Evolutionary conservation across 2,888 invertebrate genomes (phyloP).

Genomic region (Cephus rjabovi): DNA sequence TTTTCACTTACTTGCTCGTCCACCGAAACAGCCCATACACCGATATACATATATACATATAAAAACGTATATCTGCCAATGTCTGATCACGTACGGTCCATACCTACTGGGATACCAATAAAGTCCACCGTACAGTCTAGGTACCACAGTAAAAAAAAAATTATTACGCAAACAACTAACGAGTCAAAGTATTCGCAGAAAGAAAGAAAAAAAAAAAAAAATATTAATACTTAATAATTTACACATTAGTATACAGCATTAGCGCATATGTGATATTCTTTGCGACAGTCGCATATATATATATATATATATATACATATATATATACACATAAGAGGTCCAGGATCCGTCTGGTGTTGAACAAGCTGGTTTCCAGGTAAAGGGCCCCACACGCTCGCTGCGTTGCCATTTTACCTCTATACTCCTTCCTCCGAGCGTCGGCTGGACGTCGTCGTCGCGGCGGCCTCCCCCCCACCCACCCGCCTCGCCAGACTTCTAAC

Average conservation of each 20-base stretch:
- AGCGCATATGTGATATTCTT: not conserved
- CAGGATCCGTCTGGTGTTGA: not conserved
- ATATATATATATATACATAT: not conserved
- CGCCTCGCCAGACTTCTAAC: constrained; percentile 11
- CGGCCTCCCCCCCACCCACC: not conserved
- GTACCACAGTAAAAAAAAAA: not conserved
- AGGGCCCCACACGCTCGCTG: constrained; percentile 31
- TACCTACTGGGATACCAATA: not conserved
- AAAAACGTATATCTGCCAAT: not conserved
- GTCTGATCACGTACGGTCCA: not conserved
- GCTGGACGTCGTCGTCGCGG: constrained; percentile 5
- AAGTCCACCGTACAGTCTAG: not conserved
- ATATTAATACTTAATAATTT: not conserved
- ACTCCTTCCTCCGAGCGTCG: not conserved
- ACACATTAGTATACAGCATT: not conserved
- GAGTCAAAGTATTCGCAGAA: not conserved
- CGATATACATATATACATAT: not conserved
- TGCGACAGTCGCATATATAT: not conserved
- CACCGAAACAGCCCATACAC: no score
- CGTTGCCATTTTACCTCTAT: constrained; percentile 35
- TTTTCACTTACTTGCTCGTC: not conserved
- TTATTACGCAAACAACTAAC: not conserved
- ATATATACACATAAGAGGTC: not conserved
- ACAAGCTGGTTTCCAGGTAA: constrained; percentile 39
- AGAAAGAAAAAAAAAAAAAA: not conserved